A percentile compares a stretch with the other conserved stretches of the same genome.
phyloP scores from a whole-genome alignment of 2,888 invertebrate species.

The Phyto melanocephala region DNA sequence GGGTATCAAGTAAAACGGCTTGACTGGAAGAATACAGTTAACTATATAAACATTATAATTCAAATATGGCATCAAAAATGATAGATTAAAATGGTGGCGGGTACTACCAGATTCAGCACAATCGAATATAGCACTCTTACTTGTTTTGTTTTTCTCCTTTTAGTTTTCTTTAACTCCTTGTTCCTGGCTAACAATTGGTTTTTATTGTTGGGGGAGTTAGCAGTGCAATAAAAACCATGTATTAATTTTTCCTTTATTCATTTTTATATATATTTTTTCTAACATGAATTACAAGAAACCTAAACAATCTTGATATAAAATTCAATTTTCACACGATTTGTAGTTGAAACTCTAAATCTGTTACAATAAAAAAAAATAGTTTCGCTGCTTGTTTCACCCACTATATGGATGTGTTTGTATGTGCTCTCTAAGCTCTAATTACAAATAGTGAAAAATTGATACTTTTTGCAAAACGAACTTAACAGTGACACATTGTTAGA shows the following conservation, averaged over 20 bases:
- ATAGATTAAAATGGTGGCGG: too few relatives aligned
- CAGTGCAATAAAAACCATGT: constrained; percentile 49
- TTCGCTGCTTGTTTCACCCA: neutral
- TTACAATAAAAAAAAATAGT: constrained; percentile 1
- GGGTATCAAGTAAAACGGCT: too few relatives aligned
- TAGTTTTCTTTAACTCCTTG: neutral
- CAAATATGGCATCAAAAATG: too few relatives aligned
- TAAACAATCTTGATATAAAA: constrained; percentile 7
- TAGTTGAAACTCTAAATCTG: neutral
- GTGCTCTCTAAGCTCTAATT: too few relatives aligned
- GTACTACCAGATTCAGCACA: too few relatives aligned
- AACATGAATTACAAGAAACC: neutral
- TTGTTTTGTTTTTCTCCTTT: too few relatives aligned
- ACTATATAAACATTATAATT: too few relatives aligned
- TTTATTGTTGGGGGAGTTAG: constrained; percentile 51
- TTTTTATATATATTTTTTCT: neutral
- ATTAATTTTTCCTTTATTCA: neutral
- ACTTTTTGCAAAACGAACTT: too few relatives aligned
- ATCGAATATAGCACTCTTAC: too few relatives aligned
- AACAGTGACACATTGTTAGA: too few relatives aligned
- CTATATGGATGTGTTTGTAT: neutral
- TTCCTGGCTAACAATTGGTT: constrained; percentile 51
- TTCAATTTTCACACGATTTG: constrained; percentile 52
- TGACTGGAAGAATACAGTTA: too few relatives aligned
- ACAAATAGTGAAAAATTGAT: too few relatives aligned